These are phyloP conservation scores for Saccostrea echinata DNA, from an alignment of 1,140 invertebrate genomes.

Conservation along the genomic window DNA sequence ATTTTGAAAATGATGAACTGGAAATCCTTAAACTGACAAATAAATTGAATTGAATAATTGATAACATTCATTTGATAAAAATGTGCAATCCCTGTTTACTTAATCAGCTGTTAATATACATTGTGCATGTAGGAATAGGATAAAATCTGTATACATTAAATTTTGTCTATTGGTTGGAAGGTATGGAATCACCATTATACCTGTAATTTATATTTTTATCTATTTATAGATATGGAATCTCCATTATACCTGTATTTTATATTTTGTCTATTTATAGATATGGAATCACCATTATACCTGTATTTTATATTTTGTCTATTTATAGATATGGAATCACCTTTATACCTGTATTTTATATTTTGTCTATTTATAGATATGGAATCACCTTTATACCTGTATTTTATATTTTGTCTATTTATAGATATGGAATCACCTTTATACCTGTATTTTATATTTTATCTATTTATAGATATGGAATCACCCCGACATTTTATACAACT, in stretches of 20 bases:
- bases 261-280: constrained; percentile 84
- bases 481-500: constrained; percentile 96
- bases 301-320: not conserved
- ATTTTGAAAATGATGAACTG: too few relatives aligned
- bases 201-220: constrained; percentile 36
- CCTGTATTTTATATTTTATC: not conserved
- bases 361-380: constrained; percentile 90
- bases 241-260: too few relatives aligned
- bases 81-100: too few relatives aligned
- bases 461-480: constrained; percentile 96
- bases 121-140: too few relatives aligned
- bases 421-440: constrained; percentile 89
- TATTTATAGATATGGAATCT: constrained; percentile 91
- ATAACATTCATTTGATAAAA: too few relatives aligned
- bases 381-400: constrained; percentile 91
- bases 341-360: too few relatives aligned
- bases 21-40: too few relatives aligned
- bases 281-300: constrained; percentile 99
- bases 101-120: too few relatives aligned
- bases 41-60: too few relatives aligned
- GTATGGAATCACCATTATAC: constrained; percentile 90
- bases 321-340: constrained; percentile 99
- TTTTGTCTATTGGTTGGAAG: constrained; percentile 77
- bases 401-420: constrained; percentile 71
- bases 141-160: too few relatives aligned